Evolutionary conservation across 2,797 vertebrate species (phyloP).

Genomic region (Sebastes reedi): DNA sequence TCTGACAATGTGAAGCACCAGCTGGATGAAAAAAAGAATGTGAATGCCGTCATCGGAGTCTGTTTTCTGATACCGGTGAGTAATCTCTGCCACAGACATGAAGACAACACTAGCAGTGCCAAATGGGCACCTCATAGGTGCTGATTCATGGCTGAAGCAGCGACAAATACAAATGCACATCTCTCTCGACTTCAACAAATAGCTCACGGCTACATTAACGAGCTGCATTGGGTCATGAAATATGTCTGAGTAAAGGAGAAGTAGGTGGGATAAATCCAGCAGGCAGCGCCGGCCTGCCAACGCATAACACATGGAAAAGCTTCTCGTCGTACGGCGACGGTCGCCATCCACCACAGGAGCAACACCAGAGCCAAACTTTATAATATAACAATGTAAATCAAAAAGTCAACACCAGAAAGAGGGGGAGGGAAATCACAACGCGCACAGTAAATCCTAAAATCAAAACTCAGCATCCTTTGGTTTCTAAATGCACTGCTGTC

Average conservation of each 20-base stretch:
- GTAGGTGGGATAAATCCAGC: slow-evolving; percentile 41
- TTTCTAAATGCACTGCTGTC: slow-evolving; percentile 87
- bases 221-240: slow-evolving; percentile 40
- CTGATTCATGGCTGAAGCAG: slow-evolving; percentile 41
- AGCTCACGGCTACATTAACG: slow-evolving; percentile 52
- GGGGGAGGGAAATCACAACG: slow-evolving; percentile 32
- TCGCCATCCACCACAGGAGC: slow-evolving; percentile 23
- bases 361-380: slow-evolving; percentile 56
- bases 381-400: slow-evolving; percentile 70
- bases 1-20: not conserved
- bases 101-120: slow-evolving; percentile 1
- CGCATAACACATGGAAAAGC: slow-evolving; percentile 16
- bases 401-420: slow-evolving; percentile 61
- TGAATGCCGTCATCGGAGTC: not conserved
- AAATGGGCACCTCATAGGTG: slow-evolving; percentile 28
- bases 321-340: not conserved
- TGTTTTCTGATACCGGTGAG: slow-evolving; percentile 1
- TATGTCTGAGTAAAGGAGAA: slow-evolving; percentile 36
- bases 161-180: slow-evolving; percentile 48
- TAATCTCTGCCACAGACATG: slow-evolving; percentile 15
- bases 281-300: slow-evolving; percentile 23
- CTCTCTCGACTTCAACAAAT: slow-evolving; percentile 29
- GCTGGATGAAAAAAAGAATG: not conserved
- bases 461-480: slow-evolving; percentile 85
- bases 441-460: slow-evolving; percentile 85